Percentiles rank a stretch among this genome's conserved stretches.
These are phyloP conservation scores for Lontra canadensis DNA, from an alignment of 2,113 vertebrate genomes.

Conservation along the genomic window DNA sequence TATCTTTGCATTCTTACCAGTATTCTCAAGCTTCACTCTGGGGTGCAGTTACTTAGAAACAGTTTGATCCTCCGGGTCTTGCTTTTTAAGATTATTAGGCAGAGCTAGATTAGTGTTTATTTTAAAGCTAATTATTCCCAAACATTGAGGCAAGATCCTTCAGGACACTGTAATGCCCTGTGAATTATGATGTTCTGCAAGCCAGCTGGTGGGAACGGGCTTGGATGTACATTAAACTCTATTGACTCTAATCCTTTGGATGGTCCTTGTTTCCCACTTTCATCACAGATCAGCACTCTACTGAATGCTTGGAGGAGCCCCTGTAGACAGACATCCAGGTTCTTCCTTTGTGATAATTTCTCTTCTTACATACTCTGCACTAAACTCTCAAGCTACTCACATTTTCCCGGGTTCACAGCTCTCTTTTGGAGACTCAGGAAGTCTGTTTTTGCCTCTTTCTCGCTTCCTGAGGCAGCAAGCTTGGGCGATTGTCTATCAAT, in stretches of 20 bases:
- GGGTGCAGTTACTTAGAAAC: background rate
- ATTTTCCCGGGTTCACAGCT: background rate
- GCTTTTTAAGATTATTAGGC: background rate
- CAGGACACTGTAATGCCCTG: background rate
- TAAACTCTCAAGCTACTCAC: background rate
- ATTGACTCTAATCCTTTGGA: background rate
- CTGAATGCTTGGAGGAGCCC: background rate
- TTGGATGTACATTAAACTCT: background rate
- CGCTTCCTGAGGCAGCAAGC: background rate
- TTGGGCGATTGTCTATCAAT: background rate
- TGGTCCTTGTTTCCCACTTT: background rate
- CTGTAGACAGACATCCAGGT: accelerated
- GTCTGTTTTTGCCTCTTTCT: background rate
- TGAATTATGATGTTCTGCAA: background rate
- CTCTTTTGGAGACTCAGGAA: background rate
- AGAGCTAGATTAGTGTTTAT: background rate
- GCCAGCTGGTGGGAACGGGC: background rate
- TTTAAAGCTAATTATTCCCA: background rate
- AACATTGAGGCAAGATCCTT: background rate
- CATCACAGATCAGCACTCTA: background rate
- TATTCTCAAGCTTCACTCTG: background rate
- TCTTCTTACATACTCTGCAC: background rate
- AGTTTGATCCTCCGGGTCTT: background rate
- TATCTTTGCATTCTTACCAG: background rate
- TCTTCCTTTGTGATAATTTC: background rate